phyloP scores from a whole-genome alignment of 2,797 vertebrate genomes.

The Lutjanus campechanus region DNA sequence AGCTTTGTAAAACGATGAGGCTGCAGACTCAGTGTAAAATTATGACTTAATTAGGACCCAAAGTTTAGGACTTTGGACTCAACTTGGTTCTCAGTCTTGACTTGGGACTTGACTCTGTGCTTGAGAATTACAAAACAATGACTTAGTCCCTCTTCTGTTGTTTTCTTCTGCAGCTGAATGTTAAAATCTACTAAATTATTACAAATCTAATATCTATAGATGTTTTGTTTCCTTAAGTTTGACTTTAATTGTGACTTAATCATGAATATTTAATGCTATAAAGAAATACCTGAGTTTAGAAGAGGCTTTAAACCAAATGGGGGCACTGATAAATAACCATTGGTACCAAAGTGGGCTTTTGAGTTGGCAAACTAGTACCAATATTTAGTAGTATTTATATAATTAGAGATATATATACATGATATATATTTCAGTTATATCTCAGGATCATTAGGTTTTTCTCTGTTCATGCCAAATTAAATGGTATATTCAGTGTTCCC shows the following conservation, averaged over 20 bases:
- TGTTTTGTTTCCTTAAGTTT: neutral
- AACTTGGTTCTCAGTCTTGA: too few species aligned
- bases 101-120: too few species aligned
- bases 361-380: neutral
- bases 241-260: neutral
- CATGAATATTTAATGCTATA: neutral
- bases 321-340: neutral
- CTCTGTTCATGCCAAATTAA: conserved; percentile 19
- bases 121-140: too few species aligned
- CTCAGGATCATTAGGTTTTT: neutral
- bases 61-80: too few species aligned
- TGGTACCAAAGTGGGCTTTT: neutral
- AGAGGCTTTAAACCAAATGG: neutral
- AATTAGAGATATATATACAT: too few species aligned
- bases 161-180: too few species aligned
- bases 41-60: too few species aligned
- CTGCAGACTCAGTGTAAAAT: too few species aligned
- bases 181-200: too few species aligned
- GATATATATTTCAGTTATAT: too few species aligned
- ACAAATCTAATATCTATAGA: neutral
- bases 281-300: neutral
- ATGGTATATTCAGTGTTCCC: neutral
- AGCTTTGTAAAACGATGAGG: too few species aligned
- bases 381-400: neutral
- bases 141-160: too few species aligned